Evolutionary conservation across 2,888 invertebrate genomes (phyloP), one percentile per base, ranked within the genome.

Genomic region (Apocheima hispidaria): DNA sequence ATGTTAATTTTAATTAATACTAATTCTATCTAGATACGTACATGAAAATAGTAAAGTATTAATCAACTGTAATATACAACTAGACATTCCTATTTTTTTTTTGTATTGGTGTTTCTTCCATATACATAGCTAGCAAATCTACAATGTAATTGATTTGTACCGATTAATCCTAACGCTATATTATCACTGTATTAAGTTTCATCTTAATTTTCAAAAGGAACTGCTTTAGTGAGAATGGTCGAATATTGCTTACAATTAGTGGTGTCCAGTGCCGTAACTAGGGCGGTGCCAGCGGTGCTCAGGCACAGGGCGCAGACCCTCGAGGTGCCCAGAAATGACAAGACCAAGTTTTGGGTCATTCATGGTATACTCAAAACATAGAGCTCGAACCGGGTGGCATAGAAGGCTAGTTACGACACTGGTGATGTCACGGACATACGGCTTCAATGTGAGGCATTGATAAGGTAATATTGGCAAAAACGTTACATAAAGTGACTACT

Each of bases 121-220:
- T 44, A n/a, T 18, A 56, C 23, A 36, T 5, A 44, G 40, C 52
- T 58, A 61, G 55, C 36, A 51, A 52, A 14, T 58, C 38, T 61
- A 54, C 54, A 54, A 33, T 46, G 12, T 51, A 54, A 59, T 36
- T 43, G 28, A 60, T 65, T 65, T 65, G 62, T 63, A 67, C 60
- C 64, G 58, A 60, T 59, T 18, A 46, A 55, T 38, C 36, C 36
- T 62, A 53, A 60, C 26, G n/a, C 40, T 59, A 59, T 26, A 43
- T 48, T 56, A 56, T 50, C 51, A 51, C 46, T 10, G 43, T 21
- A 38, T 38, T 26, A 30, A 14, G 10, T 51, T 44, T 49, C 4
- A 23, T 23, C 20, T 46, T 30, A 26, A 5, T 43, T 46, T 49
- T 49, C 14, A 12, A 36, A 38, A 62, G 62, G 60, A 60, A 60